These are phyloP conservation scores for Mythimna pallens DNA, from an alignment of 2,888 invertebrate species.

Conservation along the genomic window DNA sequence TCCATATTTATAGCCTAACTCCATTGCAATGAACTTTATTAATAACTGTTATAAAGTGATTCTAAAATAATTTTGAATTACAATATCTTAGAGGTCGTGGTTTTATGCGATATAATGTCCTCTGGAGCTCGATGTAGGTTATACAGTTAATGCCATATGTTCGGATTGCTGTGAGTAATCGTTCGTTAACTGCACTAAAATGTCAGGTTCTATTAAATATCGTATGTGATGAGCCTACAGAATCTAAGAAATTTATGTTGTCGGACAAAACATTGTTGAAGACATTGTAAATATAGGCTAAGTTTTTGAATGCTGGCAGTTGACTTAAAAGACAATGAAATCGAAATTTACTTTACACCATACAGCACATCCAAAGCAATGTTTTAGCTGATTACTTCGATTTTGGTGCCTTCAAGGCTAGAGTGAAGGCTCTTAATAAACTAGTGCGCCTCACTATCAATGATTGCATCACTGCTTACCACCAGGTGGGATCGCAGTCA, in stretches of 20 bases:
- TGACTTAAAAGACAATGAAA: background rate
- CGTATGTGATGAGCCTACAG: constrained; percentile 7
- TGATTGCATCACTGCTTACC: too few species aligned
- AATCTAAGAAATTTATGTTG: constrained; percentile 9
- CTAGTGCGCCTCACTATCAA: too few species aligned
- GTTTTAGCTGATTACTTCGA: background rate
- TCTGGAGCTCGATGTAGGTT: constrained; percentile 54
- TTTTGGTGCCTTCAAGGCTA: too few species aligned
- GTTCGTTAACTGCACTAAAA: constrained; percentile 42
- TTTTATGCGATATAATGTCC: constrained; percentile 53
- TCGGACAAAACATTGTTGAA: constrained; percentile 12
- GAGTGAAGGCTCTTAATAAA: too few species aligned
- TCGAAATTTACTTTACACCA: background rate
- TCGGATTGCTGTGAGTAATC: constrained; percentile 48
- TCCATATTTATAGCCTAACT: constrained; percentile 27
- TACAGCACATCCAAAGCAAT: background rate
- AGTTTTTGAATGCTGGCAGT: too few species aligned
- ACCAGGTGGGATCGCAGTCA: too few species aligned
- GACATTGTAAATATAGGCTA: background rate
- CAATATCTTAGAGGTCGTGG: constrained; percentile 47
- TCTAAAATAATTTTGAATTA: constrained; percentile 50
- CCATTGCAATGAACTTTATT: constrained; percentile 40
- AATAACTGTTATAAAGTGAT: constrained; percentile 40
- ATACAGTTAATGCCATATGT: constrained; percentile 52
- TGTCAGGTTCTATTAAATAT: constrained; percentile 45